Base-by-base conservation (phyloP, 2,797 vertebrate species). In the Gobio occitaniae region DNA sequence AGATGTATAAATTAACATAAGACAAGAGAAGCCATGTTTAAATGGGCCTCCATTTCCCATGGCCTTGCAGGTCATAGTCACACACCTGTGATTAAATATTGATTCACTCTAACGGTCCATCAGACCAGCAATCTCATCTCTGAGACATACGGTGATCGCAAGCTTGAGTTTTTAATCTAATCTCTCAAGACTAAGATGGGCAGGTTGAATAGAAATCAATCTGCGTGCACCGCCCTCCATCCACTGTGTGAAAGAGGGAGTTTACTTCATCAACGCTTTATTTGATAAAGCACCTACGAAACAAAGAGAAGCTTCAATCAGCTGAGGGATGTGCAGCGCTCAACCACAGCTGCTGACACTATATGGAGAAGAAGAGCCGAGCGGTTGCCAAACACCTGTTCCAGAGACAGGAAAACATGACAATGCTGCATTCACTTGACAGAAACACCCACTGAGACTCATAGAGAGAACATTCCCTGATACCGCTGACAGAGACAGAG, bases 1-100 rank as follows among this genome's bases (percentile, higher is more conserved):
- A 32, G 59, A 50, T 38, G 17, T 7, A 13, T 38, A 41, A 3
- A n/a, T 65, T 0, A 54, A 52, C 61, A 84, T 25, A 25, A 36
- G 15, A 76, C 7, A 9, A 41, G 15, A 76, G 4, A 9, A 41
- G 38, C 7, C 38, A 41, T 59, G 66, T 32, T 66, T 6, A 54
- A 56, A 75, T 65, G 32, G 63, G 38, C 32, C 2, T 77, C 82
- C 47, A 71, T 86, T 86, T 84, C 63, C 72, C 76, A 82, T 48
- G 76, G 72, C 56, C 61, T 85, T 16, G 29, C 63, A 84, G 71
- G 77, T 54, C 68, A 80, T 65, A 61, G 76, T 41, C 63, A 78
- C 61, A 61, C 68, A 65, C 56, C 78, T 50, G 81, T 84, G 85
- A 91, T 89, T 89, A 89, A 88, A 89, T 89, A 90, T 90, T 86